Evolutionary conservation across 2,888 invertebrate genomes (phyloP), one percentile per base, ranked within the genome.

Genomic region (Schrankia costaestrigalis): DNA sequence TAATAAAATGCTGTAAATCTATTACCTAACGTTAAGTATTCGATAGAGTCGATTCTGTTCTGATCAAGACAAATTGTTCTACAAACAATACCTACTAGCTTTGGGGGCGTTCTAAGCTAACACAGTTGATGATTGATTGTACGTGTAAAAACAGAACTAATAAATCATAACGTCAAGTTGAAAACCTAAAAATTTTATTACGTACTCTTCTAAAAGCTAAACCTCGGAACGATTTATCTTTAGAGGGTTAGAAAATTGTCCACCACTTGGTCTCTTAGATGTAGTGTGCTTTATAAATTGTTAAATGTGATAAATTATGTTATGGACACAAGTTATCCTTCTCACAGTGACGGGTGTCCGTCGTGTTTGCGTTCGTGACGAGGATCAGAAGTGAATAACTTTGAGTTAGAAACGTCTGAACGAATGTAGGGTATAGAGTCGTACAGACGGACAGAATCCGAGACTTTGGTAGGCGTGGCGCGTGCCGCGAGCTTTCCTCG

Each of bases 391-490:
- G 48, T 37, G 37, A 45, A 43, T 51, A 32, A 22, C 26, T 36
- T 40, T 22, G 31, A 38, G 29, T 36, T 34, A 30, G 11, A 39
- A 33, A n/a, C n/a, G n/a, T n/a, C n/a, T n/a, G n/a, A n/a, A n/a
- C n/a, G n/a, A n/a, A n/a, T n/a, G n/a, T n/a, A n/a, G n/a, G n/a
- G n/a, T n/a, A n/a, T n/a, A n/a, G n/a, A n/a, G n/a, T n/a, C n/a
- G n/a, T n/a, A n/a, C n/a, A n/a, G n/a, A n/a, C n/a, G n/a, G n/a
- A n/a, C n/a, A n/a, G n/a, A n/a, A n/a, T n/a, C n/a, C n/a, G n/a
- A n/a, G n/a, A n/a, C n/a, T n/a, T n/a, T n/a, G n/a, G 75, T 69
- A 71, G 81, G 80, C 78, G 78, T 72, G 78, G 70, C 74, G 67
- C 69, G 68, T 62, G 69, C 49, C 53, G 34, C 23, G 46, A 41